These are phyloP conservation scores for Drosophila nigritarsus DNA, from an alignment of 2,888 invertebrate genomes.

Conservation along the genomic window DNA sequence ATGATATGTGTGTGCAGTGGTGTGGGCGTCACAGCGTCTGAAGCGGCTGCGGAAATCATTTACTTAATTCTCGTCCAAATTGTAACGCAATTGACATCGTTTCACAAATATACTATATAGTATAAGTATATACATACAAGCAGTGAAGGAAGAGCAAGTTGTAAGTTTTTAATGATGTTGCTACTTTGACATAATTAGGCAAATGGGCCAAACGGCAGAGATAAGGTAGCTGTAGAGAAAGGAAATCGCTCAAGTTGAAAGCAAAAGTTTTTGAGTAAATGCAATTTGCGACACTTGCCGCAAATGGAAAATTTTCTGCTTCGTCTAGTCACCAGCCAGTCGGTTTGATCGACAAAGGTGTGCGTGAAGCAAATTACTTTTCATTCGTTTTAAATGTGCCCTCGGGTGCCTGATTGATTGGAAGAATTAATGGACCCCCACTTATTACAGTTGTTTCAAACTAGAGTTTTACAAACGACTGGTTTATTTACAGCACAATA, in stretches of 20 bases:
- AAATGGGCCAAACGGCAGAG: conserved; percentile 58
- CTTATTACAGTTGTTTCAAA: conserved; percentile 3
- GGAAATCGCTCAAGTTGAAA: conserved; percentile 74
- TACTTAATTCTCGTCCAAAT: conserved; percentile 32
- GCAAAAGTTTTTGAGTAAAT: conserved; percentile 74
- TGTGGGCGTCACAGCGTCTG: conserved; percentile 58
- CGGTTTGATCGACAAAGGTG: conserved; percentile 32
- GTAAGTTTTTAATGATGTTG: conserved; percentile 77
- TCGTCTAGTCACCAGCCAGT: conserved; percentile 23
- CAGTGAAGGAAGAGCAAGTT: conserved; percentile 22
- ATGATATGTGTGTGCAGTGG: conserved; percentile 49
- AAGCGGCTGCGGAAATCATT: conserved; percentile 62
- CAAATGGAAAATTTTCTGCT: conserved; percentile 77
- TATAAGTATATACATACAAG: conserved; percentile 51
- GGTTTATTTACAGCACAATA: conserved; percentile 17
- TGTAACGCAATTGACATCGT: conserved; percentile 74
- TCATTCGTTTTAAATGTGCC: conserved; percentile 39
- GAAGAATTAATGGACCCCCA: conserved; percentile 18
- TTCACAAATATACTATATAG: conserved; percentile 46
- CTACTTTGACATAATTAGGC: conserved; percentile 75
- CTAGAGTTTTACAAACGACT: conserved; percentile 3
- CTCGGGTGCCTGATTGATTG: conserved; percentile 54
- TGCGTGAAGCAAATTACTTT: too few relatives aligned
- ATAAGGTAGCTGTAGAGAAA: conserved; percentile 3
- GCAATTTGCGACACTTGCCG: conserved; percentile 76